Conservation (phyloP, 2,113 vertebrate species). For the Chamaea fasciata region DNA sequence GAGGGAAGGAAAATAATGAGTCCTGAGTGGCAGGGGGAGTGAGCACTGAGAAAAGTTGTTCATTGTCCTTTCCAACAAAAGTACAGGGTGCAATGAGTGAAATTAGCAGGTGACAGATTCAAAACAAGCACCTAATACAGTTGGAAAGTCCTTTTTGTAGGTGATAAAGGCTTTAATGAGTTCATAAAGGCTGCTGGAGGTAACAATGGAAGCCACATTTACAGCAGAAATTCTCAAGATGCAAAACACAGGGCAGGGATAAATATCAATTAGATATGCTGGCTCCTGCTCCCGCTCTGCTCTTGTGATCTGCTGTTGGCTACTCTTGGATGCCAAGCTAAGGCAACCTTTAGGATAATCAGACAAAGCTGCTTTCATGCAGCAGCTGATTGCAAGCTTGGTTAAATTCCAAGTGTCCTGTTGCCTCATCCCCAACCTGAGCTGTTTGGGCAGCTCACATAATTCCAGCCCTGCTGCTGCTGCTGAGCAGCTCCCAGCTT, state of each 20-base stretch:
- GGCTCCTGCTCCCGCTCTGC: background rate
- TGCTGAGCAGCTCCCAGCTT: background rate
- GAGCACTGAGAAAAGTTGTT: background rate
- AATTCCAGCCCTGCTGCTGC: background rate
- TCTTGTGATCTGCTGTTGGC: conserved; percentile 3
- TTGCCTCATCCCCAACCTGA: background rate
- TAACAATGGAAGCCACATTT: background rate
- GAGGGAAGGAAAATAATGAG: conserved; percentile 44
- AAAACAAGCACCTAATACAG: background rate
- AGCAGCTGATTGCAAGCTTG: background rate
- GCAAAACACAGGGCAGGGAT: background rate
- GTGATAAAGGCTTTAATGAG: background rate
- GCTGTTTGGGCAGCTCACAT: background rate
- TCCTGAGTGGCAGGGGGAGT: conserved; percentile 2
- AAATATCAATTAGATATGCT: background rate
- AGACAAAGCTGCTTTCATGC: background rate
- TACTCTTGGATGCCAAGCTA: background rate
- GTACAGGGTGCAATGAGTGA: background rate
- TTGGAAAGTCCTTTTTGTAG: background rate
- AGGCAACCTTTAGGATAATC: background rate
- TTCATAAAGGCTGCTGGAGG: background rate
- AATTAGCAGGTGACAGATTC: background rate
- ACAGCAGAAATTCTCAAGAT: background rate
- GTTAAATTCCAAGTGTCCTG: background rate
- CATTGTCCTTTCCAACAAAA: background rate